Evolutionary conservation across 2,888 invertebrate genomes (phyloP).

Genomic region (Drosophila meridiana): DNA sequence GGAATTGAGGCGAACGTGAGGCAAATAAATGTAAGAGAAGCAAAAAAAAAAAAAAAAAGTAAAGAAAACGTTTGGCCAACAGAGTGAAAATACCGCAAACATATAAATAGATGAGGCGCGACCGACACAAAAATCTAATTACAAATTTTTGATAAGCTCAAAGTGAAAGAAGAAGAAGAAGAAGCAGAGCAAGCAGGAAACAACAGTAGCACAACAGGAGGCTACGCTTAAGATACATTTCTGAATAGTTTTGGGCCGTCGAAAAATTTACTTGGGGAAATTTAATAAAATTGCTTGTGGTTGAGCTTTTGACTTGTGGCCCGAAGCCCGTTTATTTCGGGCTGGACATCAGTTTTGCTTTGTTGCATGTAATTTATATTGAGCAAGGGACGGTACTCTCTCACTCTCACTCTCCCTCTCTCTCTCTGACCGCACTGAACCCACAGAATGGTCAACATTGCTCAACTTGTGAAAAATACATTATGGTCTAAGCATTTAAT

Average conservation of each 20-base stretch:
- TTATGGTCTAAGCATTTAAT: slow-evolving; percentile 79
- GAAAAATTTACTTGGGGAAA: slow-evolving; percentile 48
- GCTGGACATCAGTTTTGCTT: slow-evolving; percentile 61
- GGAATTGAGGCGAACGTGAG: slow-evolving; percentile 48
- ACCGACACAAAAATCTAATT: slow-evolving; percentile 64
- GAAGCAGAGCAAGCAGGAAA: neutral
- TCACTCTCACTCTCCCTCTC: neutral
- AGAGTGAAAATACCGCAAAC: slow-evolving; percentile 43
- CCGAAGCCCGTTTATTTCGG: slow-evolving; percentile 13
- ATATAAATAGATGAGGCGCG: slow-evolving; percentile 58
- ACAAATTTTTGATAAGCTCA: slow-evolving; percentile 74
- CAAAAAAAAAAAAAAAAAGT: too few species aligned
- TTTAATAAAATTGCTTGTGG: slow-evolving; percentile 79
- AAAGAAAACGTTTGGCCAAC: slow-evolving; percentile 12
- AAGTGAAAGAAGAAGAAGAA: slow-evolving; percentile 1
- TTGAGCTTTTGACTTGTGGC: slow-evolving; percentile 74
- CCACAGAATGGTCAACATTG: slow-evolving; percentile 77
- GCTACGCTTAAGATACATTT: slow-evolving; percentile 35
- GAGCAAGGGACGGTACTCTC: slow-evolving; percentile 13
- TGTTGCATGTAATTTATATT: slow-evolving; percentile 69
- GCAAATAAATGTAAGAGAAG: slow-evolving; percentile 44
- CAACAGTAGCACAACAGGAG: neutral
- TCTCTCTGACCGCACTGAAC: slow-evolving; percentile 43
- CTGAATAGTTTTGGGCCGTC: slow-evolving; percentile 55
- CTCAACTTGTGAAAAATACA: slow-evolving; percentile 80